A percentile compares a stretch with the other conserved stretches of the same genome.
phyloP scores from a whole-genome alignment of 2,888 invertebrate genomes.

The Hylaea fasciaria region DNA sequence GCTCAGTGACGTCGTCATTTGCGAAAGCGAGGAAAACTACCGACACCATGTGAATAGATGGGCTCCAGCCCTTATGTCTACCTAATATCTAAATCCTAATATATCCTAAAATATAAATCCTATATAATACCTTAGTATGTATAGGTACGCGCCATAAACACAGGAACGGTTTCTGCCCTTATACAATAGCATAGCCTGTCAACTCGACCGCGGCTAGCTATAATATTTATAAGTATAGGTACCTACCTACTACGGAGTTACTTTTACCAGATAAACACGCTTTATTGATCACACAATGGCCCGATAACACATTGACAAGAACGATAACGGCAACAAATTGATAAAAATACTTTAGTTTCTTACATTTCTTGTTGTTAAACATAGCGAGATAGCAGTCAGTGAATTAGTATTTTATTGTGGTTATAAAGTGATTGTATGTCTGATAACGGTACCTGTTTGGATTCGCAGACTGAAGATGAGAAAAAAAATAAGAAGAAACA shows the following conservation, averaged over 20 bases:
- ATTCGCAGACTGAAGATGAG: constrained; percentile 79
- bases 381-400: constrained; percentile 25
- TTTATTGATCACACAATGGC: constrained; percentile 71
- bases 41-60: too few species aligned
- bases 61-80: too few species aligned
- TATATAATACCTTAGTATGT: not conserved
- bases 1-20: too few species aligned
- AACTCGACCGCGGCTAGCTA: constrained; percentile 13
- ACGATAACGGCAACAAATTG: constrained; percentile 70
- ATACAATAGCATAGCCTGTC: not conserved
- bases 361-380: constrained; percentile 34
- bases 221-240: constrained; percentile 19
- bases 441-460: constrained; percentile 56
- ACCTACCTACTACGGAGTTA: constrained; percentile 27
- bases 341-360: constrained; percentile 56
- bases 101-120: too few species aligned
- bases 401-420: constrained; percentile 32
- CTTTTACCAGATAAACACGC: constrained; percentile 47
- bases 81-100: too few species aligned
- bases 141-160: not conserved
- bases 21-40: too few species aligned
- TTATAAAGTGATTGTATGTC: constrained; percentile 62
- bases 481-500: constrained; percentile 80
- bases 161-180: constrained; percentile 4
- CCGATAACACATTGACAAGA: constrained; percentile 70